Evolutionary conservation across 1,140 invertebrate genomes (phyloP).

Genomic region (Achatina immaculata): DNA sequence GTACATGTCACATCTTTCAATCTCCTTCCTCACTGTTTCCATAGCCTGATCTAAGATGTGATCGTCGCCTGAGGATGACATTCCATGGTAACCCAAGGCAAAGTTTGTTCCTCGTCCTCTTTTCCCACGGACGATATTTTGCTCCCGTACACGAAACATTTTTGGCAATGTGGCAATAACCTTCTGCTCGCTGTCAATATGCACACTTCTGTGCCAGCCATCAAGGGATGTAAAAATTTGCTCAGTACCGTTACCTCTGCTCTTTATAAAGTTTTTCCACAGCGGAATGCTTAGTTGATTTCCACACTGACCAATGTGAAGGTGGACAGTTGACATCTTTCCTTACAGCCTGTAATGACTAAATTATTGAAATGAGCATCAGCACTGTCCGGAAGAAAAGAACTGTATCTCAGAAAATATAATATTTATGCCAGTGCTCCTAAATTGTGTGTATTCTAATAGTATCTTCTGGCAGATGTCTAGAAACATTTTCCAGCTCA

Average conservation of each 20-base stretch:
- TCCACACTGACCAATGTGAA: constrained; percentile 40
- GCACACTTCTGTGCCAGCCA: constrained; percentile 53
- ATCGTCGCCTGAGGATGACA: constrained; percentile 55
- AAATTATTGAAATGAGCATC: not conserved
- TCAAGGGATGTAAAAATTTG: constrained; percentile 46
- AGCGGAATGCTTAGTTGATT: constrained; percentile 38
- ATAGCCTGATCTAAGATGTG: constrained; percentile 56
- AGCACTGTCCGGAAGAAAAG: not conserved
- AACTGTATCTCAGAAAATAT: not conserved
- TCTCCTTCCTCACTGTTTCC: constrained; percentile 59
- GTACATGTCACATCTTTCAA: constrained; percentile 64
- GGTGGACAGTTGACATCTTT: constrained; percentile 32
- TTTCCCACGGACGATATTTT: constrained; percentile 61
- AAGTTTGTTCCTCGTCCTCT: constrained; percentile 68
- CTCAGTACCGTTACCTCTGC: not conserved
- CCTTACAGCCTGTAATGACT: not conserved
- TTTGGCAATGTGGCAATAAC: constrained; percentile 50
- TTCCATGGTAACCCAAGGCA: constrained; percentile 66
- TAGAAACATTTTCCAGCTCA: too few relatives aligned
- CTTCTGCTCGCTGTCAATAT: constrained; percentile 64
- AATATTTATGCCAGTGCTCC: not conserved
- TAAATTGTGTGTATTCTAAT: not conserved
- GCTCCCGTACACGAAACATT: constrained; percentile 51
- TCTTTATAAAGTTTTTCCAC: constrained; percentile 23
- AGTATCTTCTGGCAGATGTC: too few relatives aligned